phyloP scores from a whole-genome alignment of 2,888 invertebrate species.

The Selenia dentaria region DNA sequence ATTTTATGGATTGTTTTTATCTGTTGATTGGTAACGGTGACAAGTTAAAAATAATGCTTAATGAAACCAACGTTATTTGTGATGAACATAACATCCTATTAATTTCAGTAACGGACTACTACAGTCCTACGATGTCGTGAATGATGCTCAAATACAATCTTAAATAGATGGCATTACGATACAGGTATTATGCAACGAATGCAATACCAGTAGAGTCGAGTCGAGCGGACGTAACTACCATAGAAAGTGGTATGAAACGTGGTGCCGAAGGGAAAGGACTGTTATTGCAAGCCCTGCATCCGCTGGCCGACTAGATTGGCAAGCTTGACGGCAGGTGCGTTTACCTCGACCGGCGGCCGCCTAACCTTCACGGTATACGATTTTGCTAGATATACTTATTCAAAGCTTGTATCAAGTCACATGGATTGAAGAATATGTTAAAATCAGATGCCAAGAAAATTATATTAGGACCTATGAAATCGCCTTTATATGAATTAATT shows the following conservation, averaged over 20 bases:
- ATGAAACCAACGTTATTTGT: too few relatives aligned
- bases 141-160: too few relatives aligned
- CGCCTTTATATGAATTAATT: too few relatives aligned
- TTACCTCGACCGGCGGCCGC: slow-evolving; percentile 26
- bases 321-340: slow-evolving; percentile 28
- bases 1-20: too few relatives aligned
- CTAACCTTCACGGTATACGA: slow-evolving; percentile 31
- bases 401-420: background rate
- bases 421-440: slow-evolving; percentile 1
- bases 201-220: slow-evolving; percentile 38
- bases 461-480: too few relatives aligned
- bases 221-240: slow-evolving; percentile 52
- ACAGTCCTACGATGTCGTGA: too few relatives aligned
- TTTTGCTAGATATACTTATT: slow-evolving; percentile 9
- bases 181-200: slow-evolving; percentile 49
- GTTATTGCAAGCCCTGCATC: slow-evolving; percentile 38
- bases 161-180: slow-evolving; percentile 31
- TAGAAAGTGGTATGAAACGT: slow-evolving; percentile 55
- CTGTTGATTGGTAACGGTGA: too few relatives aligned
- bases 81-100: too few relatives aligned
- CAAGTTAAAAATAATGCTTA: too few relatives aligned
- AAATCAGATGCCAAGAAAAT: too few relatives aligned
- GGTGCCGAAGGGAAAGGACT: slow-evolving; percentile 48
- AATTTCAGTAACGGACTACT: too few relatives aligned
- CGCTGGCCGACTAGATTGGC: slow-evolving; percentile 40